Percentiles rank a stretch among this genome's conserved stretches.
phyloP scores from a whole-genome alignment of 2,797 vertebrate genomes.

The Crocodylus rhombifer region DNA sequence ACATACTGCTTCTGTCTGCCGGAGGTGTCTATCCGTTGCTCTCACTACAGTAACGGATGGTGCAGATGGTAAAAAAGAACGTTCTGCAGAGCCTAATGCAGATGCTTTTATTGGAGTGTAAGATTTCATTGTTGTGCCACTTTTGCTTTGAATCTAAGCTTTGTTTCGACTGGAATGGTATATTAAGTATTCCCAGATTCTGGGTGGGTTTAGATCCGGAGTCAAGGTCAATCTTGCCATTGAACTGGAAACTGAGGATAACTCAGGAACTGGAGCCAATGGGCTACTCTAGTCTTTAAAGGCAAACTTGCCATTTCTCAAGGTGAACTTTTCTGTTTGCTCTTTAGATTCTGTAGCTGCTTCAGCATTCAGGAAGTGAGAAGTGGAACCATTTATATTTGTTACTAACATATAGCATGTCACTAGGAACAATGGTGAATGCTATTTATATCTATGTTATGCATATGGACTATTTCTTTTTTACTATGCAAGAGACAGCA shows the following conservation, averaged over 20 bases:
- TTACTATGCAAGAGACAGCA: not conserved
- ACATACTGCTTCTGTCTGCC: not conserved
- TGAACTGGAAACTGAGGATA: rapidly evolving
- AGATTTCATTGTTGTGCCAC: not conserved
- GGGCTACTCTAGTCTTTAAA: rapidly evolving
- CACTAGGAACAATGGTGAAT: not conserved
- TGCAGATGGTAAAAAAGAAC: too few species aligned
- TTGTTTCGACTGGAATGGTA: not conserved
- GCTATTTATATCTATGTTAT: not conserved
- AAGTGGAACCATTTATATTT: rapidly evolving
- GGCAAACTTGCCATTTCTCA: not conserved
- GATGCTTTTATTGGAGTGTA: not conserved
- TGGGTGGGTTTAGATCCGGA: not conserved
- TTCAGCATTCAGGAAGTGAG: not conserved
- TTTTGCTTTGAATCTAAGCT: not conserved
- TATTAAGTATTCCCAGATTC: not conserved
- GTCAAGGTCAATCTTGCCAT: not conserved
- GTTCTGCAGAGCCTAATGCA: not conserved
- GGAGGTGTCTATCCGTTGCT: too few species aligned
- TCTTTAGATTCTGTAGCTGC: not conserved
- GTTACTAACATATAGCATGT: rapidly evolving
- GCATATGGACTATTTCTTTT: not conserved
- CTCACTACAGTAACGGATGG: too few species aligned
- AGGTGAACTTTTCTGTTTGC: not conserved
- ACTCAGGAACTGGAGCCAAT: not conserved